Base-by-base conservation (phyloP, 2,113 vertebrate genomes). In the Bettongia penicillata region DNA sequence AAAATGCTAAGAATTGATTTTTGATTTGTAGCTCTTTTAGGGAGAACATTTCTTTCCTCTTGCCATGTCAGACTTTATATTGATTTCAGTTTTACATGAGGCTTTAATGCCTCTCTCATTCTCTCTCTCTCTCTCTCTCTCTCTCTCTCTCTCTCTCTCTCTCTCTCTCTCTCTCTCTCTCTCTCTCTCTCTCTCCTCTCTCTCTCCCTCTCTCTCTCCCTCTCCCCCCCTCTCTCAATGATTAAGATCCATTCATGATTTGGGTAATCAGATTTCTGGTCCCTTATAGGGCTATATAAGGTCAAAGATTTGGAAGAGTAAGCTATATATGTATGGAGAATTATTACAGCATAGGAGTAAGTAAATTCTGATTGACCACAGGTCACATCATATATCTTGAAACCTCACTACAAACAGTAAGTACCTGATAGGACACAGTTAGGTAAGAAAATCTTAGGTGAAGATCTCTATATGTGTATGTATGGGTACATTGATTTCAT, bases 1-100 rank as follows among this genome's bases (percentile, higher is more conserved):
- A 92, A 24, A 8, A 95, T 7, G 49, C 10, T 91, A 48, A 93
- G 90, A 93, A n/a, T 89, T 96, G 48, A 91, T 91, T 84, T 43
- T 84, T 84, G 4, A 43, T 84, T 43, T 77, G 16, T 77, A 19
- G 48, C 48, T 48, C 48, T 2, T 48, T 48, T 48, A 48, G 16
- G 7, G 8, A 77, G 16, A 2, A 4, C n/a, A 43, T 37, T 43
- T 19, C 2, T 23, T 84, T 84, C n/a, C 7, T 84, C n/a, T 84
- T 84, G 68, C 14, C 16, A 16, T 93, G 23, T 25, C 9, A 53
- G 57, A 53, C 31, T 89, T 53, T 10, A 93, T 84, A 95, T 2
- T 2, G 1, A 89, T 48, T 3, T 2, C 23, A 31, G 24, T 16
- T 90, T 53, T 94, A 53, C 5, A 51, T 93, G 55, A 23, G 68